Evolutionary conservation across 2,888 invertebrate species (phyloP).

Genomic region (Stramonita haemastoma): DNA sequence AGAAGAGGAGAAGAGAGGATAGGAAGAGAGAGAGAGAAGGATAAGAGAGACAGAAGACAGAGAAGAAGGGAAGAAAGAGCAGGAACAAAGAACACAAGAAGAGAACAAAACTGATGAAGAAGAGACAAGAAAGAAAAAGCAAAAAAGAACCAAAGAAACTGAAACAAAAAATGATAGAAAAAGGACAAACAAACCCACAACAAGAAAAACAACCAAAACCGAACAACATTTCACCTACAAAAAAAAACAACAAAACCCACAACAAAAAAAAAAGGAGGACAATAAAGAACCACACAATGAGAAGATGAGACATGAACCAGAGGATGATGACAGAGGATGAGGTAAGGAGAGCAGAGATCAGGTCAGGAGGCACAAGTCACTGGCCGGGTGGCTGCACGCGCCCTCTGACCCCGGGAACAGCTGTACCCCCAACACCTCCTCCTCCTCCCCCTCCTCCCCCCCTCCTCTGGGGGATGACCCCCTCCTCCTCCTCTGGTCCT

Average conservation of each 20-base stretch:
- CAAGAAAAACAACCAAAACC: too few relatives aligned
- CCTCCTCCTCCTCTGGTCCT: slow-evolving; percentile 58
- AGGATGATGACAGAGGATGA: not conserved
- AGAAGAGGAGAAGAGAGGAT: not conserved
- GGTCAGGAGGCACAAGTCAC: slow-evolving; percentile 60
- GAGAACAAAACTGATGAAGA: not conserved
- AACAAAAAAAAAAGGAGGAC: too few relatives aligned
- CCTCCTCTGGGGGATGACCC: slow-evolving; percentile 49
- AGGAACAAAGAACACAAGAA: not conserved
- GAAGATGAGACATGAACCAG: too few relatives aligned
- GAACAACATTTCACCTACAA: too few relatives aligned
- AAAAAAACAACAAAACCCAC: too few relatives aligned
- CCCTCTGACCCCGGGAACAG: slow-evolving; percentile 66
- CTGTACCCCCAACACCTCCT: slow-evolving; percentile 49
- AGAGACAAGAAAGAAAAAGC: too few relatives aligned
- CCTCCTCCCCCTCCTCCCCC: not conserved
- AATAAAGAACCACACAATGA: too few relatives aligned
- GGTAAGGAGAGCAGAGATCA: slow-evolving; percentile 19
- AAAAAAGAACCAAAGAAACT: too few relatives aligned
- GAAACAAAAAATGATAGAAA: too few relatives aligned
- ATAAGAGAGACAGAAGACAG: not conserved
- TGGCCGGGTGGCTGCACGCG: slow-evolving; percentile 60
- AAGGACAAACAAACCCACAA: too few relatives aligned
- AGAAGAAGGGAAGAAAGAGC: not conserved
- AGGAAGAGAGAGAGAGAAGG: not conserved